Percentiles rank a stretch among this genome's conserved stretches.
Evolutionary conservation across 2,113 vertebrate genomes (phyloP).

Genomic region (Scartelaos histophorus): DNA sequence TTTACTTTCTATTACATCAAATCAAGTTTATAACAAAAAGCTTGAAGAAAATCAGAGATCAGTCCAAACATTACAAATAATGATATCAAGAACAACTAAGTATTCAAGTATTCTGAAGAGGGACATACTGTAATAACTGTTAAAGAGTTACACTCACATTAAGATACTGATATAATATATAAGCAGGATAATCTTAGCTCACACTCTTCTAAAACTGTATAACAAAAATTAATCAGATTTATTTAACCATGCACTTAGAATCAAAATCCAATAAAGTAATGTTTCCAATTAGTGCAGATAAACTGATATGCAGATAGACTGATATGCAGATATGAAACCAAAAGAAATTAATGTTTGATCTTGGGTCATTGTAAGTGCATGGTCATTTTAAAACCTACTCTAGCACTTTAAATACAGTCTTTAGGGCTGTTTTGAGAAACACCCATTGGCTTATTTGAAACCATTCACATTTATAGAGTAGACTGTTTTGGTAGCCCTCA

Average conservation of each 20-base stretch:
- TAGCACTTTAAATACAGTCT: background rate
- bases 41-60: too few relatives aligned
- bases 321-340: too few relatives aligned
- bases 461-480: background rate
- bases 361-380: background rate
- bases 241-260: background rate
- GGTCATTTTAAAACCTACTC: background rate
- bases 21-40: background rate
- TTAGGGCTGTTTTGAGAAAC: background rate
- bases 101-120: too few relatives aligned
- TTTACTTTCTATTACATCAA: background rate
- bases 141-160: background rate
- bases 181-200: background rate
- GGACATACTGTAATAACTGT: background rate
- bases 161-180: background rate
- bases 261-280: background rate
- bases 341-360: background rate
- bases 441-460: background rate
- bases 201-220: background rate
- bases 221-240: too few relatives aligned
- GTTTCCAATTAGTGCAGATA: background rate
- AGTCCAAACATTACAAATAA: background rate
- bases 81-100: too few relatives aligned
- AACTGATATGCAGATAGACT: too few relatives aligned
- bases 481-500: conserved; percentile 28